phyloP scores from a whole-genome alignment of 2,797 vertebrate genomes.

The Meriones psammophilus region DNA sequence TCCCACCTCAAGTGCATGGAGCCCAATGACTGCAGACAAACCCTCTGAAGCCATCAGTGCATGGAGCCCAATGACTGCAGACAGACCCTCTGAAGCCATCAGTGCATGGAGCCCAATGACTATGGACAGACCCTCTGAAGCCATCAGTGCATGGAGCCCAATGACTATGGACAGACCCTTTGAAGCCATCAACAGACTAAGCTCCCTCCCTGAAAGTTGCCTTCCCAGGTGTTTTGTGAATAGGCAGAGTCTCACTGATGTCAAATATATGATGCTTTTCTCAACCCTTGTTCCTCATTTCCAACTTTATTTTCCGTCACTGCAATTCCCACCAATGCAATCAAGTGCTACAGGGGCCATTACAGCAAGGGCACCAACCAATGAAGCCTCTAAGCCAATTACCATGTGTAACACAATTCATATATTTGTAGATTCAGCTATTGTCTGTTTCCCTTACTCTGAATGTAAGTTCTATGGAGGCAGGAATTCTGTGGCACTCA shows the following conservation, averaged over 20 bases:
- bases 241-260: too few species aligned
- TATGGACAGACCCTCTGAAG: too few species aligned
- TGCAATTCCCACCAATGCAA: neutral
- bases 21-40: neutral
- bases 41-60: too few species aligned
- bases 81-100: neutral
- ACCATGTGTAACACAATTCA: neutral
- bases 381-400: neutral
- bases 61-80: too few species aligned
- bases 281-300: neutral
- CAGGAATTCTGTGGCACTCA: constrained; percentile 2
- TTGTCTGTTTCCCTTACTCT: neutral
- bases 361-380: neutral
- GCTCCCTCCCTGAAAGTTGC: neutral
- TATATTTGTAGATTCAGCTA: neutral
- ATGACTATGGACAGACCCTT: neutral
- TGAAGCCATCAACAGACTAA: neutral
- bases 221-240: too few species aligned
- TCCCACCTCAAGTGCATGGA: too few species aligned
- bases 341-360: constrained; percentile 9
- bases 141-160: too few species aligned
- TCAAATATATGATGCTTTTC: neutral
- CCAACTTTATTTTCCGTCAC: neutral
- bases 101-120: too few species aligned
- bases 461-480: neutral